Percentiles rank a stretch among this genome's conserved stretches.
These are phyloP conservation scores for Drosophila tripunctata DNA, from an alignment of 2,888 invertebrate genomes.

Conservation along the genomic window DNA sequence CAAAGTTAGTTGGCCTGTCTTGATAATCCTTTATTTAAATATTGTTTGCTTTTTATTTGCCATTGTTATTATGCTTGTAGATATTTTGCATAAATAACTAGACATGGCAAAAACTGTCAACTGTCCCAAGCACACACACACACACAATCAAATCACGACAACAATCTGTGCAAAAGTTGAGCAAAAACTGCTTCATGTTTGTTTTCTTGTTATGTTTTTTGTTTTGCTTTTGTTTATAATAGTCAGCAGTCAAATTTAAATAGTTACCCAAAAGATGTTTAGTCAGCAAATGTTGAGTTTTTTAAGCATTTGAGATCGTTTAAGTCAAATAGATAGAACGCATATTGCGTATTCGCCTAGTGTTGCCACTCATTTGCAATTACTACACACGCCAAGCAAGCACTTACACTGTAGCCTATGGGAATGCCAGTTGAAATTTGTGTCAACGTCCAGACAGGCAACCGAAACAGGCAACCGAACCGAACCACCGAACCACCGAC, in stretches of 20 bases:
- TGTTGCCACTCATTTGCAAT: constrained; percentile 55
- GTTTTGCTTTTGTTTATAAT: constrained; percentile 8
- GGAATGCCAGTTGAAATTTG: constrained; percentile 40
- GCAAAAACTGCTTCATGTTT: constrained; percentile 42
- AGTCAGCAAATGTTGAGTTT: constrained; percentile 43
- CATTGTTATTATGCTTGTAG: constrained; percentile 66
- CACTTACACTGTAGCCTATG: constrained; percentile 4
- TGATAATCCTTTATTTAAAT: constrained; percentile 77
- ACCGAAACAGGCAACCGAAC: neutral
- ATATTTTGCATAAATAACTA: constrained; percentile 76
- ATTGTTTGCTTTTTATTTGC: constrained; percentile 71
- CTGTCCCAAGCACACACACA: constrained; percentile 20
- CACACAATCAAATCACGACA: constrained; percentile 49
- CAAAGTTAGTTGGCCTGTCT: constrained; percentile 44
- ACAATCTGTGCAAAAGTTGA: constrained; percentile 26
- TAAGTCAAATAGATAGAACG: neutral
- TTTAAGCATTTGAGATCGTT: constrained; percentile 4
- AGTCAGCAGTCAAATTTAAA: constrained; percentile 37
- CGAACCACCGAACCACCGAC: constrained; percentile 25
- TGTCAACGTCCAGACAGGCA: constrained; percentile 53
- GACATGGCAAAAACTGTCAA: constrained; percentile 38
- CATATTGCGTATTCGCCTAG: constrained; percentile 33
- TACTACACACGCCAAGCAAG: constrained; percentile 23
- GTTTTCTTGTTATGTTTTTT: constrained; percentile 19
- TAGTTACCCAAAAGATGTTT: constrained; percentile 39